Evolutionary conservation across 2,888 invertebrate genomes (phyloP).

Genomic region (Electrophaes corylata): DNA sequence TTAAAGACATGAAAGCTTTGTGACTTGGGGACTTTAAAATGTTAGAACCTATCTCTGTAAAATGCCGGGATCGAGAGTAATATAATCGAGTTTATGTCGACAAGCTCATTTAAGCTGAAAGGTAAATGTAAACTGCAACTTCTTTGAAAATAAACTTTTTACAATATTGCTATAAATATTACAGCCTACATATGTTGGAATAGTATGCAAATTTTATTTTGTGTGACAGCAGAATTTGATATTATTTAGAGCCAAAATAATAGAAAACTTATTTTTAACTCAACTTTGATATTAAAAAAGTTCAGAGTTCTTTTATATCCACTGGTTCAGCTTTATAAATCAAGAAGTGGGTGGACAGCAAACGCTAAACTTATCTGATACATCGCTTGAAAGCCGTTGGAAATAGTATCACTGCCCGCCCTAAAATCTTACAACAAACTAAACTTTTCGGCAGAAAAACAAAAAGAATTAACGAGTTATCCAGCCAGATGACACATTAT

Average conservation of each 20-base stretch:
- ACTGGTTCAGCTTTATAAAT: slow-evolving; percentile 58
- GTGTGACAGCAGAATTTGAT: background rate
- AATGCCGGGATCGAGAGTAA: slow-evolving; percentile 32
- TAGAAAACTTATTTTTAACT: background rate
- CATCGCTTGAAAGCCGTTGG: slow-evolving; percentile 29
- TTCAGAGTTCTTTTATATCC: slow-evolving; percentile 41
- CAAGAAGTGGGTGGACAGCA: slow-evolving; percentile 62
- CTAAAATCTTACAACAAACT: slow-evolving; percentile 7
- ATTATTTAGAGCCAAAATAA: background rate
- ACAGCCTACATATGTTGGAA: background rate
- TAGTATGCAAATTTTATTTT: background rate
- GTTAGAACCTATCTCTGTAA: slow-evolving; percentile 33
- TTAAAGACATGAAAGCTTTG: slow-evolving; percentile 39
- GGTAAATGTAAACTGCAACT: background rate
- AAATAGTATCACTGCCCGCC: slow-evolving; percentile 21
- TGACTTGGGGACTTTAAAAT: slow-evolving; percentile 39
- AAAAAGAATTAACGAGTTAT: slow-evolving; percentile 12
- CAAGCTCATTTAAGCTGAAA: slow-evolving; percentile 21
- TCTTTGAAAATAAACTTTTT: background rate
- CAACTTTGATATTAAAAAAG: slow-evolving; percentile 39
- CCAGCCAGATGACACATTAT: slow-evolving; percentile 5
- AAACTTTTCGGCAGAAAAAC: background rate
- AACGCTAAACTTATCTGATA: slow-evolving; percentile 56
- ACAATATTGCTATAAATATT: background rate
- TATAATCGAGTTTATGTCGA: slow-evolving; percentile 33